Conservation (phyloP, 2,797 vertebrate species). For the Phalloptychus januarius region DNA sequence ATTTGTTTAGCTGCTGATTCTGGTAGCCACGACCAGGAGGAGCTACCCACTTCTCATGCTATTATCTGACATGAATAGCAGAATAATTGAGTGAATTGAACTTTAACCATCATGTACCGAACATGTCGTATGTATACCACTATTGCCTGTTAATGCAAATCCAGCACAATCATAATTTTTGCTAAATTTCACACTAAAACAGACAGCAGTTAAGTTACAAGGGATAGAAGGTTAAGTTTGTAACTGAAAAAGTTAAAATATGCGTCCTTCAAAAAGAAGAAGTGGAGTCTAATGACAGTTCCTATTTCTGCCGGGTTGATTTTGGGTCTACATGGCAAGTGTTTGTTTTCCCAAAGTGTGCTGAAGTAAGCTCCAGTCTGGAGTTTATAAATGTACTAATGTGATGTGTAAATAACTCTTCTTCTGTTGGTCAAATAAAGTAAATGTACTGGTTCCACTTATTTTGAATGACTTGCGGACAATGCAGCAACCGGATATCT, state of each 20-base stretch:
- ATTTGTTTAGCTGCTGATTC: neutral
- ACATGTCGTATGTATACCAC: neutral
- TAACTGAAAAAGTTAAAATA: neutral
- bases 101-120: neutral
- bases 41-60: neutral
- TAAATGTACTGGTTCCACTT: neutral
- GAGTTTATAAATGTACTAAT: neutral
- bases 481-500: neutral
- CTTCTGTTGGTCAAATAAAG: neutral
- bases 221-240: neutral
- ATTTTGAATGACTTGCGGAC: neutral
- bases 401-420: neutral
- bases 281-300: neutral
- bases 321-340: neutral
- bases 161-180: neutral
- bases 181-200: neutral
- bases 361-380: neutral
- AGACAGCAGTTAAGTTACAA: neutral
- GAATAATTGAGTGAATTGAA: neutral
- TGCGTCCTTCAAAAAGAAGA: neutral
- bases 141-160: neutral
- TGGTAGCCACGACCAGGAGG: neutral
- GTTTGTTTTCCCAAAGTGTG: neutral
- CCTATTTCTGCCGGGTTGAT: neutral
- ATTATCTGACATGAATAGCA: neutral